These are phyloP conservation scores for Palythoa grandiflora DNA, from an alignment of 92 coral and sea anemone species.

Conservation along the genomic window DNA sequence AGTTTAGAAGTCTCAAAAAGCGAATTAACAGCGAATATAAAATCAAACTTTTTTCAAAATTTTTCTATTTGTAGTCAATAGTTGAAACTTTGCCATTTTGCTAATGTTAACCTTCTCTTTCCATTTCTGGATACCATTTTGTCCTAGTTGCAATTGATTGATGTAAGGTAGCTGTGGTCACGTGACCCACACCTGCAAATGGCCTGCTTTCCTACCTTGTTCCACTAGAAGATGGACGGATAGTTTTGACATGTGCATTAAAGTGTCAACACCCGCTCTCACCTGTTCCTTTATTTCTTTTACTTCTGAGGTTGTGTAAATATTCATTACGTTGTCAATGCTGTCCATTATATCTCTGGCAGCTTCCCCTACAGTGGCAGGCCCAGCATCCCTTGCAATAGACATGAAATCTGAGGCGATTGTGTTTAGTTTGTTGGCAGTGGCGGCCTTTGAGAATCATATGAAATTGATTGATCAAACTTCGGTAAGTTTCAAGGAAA, in stretches of 20 bases:
- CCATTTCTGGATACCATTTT: too few relatives aligned
- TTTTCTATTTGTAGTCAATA: too few relatives aligned
- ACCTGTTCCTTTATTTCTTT: conserved; percentile 11
- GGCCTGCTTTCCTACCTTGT: too few relatives aligned
- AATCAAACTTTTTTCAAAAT: too few relatives aligned
- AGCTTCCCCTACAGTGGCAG: conserved; percentile 21
- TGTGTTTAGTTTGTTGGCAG: conserved; percentile 18
- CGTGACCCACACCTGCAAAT: too few relatives aligned
- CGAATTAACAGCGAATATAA: too few relatives aligned
- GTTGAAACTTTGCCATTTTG: too few relatives aligned
- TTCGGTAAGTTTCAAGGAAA: background rate
- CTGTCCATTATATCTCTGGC: conserved; percentile 36
- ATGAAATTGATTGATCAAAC: background rate
- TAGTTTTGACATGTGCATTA: background rate
- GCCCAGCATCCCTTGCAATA: conserved; percentile 27
- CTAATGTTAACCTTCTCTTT: too few relatives aligned
- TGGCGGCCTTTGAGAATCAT: background rate
- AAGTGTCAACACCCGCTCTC: background rate
- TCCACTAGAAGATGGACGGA: too few relatives aligned
- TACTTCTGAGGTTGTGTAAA: conserved; percentile 1
- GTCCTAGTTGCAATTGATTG: too few relatives aligned
- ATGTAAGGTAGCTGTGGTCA: too few relatives aligned
- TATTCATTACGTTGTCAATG: conserved; percentile 8
- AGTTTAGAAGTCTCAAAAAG: too few relatives aligned
- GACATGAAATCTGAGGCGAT: conserved; percentile 22